Base-by-base conservation (phyloP, 2,888 invertebrate species). In the Orchestes rusci region DNA sequence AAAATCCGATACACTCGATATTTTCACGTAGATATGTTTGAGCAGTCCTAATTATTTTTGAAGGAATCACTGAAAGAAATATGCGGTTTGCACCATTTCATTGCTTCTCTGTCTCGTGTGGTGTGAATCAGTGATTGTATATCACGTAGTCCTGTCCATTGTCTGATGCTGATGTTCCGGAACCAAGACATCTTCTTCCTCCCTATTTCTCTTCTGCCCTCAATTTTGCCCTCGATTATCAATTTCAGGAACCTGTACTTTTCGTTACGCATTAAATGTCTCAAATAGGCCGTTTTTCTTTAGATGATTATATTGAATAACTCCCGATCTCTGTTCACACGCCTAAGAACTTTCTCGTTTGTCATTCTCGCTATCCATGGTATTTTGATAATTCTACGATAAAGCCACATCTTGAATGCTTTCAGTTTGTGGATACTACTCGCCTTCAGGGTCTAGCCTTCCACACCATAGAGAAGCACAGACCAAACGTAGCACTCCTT, bases 161-260 rank as follows among this genome's bases (percentile, higher is more conserved):
- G 31, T 3, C 31, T 31, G 10, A 23, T 13, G 2, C n/a, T n/a
- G 10, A 2, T 13, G 2, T 31, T 31, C 10, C 31, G n/a, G 2
- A 2, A 2, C 31, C 2, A 2, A 12, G 31, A 31, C 31, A 31
- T 31, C 2, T 3, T 31, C 3, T 31, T 31, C 13, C 31, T 10
- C 13, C 10, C 23, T 7, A 23, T 23, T 23, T 23, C 23, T 23
- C 23, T 23, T 23, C 23, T 23, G 5, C 23, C 23, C 23, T 23
- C 23, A 23, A 23, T 23, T 10, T 23, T 23, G 7, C 31, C 31
- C 31, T 31, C 8, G 31, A 31, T 31, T 12, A 31, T 31, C 23
- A 23, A 23, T 10, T 23, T 5, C 23, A 23, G 10, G 23, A 23
- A 10, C 10, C 23, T 5, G 10, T 23, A 23, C 10, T 7, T 23